Conservation (phyloP, 2,888 invertebrate genomes). For the Chymomyza procnemis region DNA sequence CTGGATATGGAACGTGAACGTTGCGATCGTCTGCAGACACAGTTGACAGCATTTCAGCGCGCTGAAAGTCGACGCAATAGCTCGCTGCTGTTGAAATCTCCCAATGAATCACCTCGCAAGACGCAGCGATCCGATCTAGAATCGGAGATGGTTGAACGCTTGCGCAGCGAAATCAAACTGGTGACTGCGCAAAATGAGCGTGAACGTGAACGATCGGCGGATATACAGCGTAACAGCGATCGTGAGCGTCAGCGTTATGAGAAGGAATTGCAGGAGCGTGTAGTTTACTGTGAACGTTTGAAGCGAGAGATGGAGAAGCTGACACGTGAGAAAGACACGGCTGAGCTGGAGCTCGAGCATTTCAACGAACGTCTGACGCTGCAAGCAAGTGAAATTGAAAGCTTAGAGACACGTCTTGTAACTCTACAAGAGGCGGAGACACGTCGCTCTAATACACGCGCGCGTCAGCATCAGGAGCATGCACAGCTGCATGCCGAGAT, state of each 20-base stretch:
- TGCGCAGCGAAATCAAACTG: conserved; percentile 80
- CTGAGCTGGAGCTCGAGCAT: conserved; percentile 76
- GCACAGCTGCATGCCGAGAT: conserved; percentile 74
- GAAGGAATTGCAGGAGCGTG: conserved; percentile 76
- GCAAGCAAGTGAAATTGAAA: conserved; percentile 79
- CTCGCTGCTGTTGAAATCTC: conserved; percentile 71
- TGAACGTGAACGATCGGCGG: conserved; percentile 79
- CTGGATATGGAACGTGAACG: conserved; percentile 81
- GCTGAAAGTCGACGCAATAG: conserved; percentile 75
- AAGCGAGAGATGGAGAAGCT: conserved; percentile 78
- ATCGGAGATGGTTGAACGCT: conserved; percentile 79
- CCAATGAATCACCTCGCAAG: conserved; percentile 76
- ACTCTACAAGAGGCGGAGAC: conserved; percentile 77
- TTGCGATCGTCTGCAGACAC: conserved; percentile 79
- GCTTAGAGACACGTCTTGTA: conserved; percentile 79
- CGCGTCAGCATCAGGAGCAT: conserved; percentile 75
- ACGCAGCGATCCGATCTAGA: conserved; percentile 77
- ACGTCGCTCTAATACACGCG: conserved; percentile 70
- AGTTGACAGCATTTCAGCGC: conserved; percentile 76
- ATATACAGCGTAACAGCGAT: conserved; percentile 79
- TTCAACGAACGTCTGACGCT: conserved; percentile 75
- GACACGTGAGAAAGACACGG: conserved; percentile 73
- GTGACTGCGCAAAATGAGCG: conserved; percentile 80
- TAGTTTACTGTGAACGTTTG: conserved; percentile 77
- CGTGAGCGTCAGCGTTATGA: conserved; percentile 78